Percentiles rank a stretch among this genome's conserved stretches.
phyloP scores from a whole-genome alignment of 2,888 invertebrate species.

The Spialia ferax region DNA sequence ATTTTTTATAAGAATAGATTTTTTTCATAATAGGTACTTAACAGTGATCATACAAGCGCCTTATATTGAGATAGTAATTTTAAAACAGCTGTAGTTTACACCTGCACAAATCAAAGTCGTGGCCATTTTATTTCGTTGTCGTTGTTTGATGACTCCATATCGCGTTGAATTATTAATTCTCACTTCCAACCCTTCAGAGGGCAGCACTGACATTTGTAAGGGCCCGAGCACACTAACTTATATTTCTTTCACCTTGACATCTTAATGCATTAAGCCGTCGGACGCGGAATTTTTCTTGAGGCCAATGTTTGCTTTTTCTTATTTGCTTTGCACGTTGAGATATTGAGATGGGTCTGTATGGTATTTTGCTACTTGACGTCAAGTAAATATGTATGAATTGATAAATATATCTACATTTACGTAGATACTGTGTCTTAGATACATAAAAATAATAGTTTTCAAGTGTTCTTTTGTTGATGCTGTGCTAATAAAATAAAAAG shows the following conservation, averaged over 20 bases:
- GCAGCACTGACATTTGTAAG: conserved; percentile 42
- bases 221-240: conserved; percentile 36
- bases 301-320: conserved; percentile 7
- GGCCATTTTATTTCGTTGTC: conserved; percentile 46
- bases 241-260: conserved; percentile 23
- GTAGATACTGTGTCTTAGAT: too few relatives aligned
- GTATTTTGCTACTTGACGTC: not conserved
- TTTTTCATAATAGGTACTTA: too few relatives aligned
- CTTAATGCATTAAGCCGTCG: conserved; percentile 23
- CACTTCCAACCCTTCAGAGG: conserved; percentile 41
- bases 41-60: not conserved
- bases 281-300: conserved; percentile 7
- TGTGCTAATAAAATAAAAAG: too few relatives aligned
- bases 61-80: conserved; percentile 24
- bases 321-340: conserved; percentile 36
- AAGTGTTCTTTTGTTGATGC: too few relatives aligned
- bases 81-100: conserved; percentile 51
- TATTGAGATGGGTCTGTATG: not conserved
- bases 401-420: too few relatives aligned
- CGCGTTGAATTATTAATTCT: conserved; percentile 54
- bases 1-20: too few relatives aligned
- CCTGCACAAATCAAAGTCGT: conserved; percentile 52
- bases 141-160: conserved; percentile 52
- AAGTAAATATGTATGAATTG: not conserved
- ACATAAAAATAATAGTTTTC: too few relatives aligned